Percentiles rank a stretch among this genome's conserved stretches.
phyloP scores from a whole-genome alignment of 2,113 vertebrate genomes.

The Mobula hypostoma region DNA sequence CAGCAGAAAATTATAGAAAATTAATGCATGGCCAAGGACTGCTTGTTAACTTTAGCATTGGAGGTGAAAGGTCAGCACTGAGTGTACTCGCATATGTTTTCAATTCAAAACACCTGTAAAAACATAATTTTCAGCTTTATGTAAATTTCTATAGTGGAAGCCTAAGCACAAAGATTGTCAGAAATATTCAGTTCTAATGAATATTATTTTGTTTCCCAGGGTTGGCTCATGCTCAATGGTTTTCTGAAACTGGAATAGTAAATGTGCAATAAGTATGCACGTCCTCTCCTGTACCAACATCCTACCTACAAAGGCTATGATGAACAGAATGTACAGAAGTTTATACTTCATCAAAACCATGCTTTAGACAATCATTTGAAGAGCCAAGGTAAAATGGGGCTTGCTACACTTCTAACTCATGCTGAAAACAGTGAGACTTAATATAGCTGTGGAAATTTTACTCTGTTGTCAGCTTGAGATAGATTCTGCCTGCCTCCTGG shows the following conservation, averaged over 20 bases:
- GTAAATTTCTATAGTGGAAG: conserved; percentile 15
- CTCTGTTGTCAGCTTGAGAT: not conserved
- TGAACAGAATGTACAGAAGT: not conserved
- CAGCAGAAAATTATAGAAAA: conserved; percentile 22
- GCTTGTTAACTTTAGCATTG: conserved; percentile 33
- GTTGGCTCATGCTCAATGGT: not conserved
- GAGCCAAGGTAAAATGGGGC: not conserved
- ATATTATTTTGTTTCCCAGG: conserved; percentile 7
- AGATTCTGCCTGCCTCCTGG: not conserved
- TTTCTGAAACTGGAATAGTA: conserved; percentile 14
- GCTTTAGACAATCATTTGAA: not conserved
- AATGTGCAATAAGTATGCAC: not conserved
- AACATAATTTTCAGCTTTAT: conserved; percentile 30
- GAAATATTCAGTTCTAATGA: conserved; percentile 23
- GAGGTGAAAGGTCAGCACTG: conserved; percentile 14
- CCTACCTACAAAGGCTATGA: not conserved
- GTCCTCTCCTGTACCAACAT: too few relatives aligned
- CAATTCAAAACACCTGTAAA: conserved; percentile 28
- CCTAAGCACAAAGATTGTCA: conserved; percentile 25
- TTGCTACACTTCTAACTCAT: not conserved
- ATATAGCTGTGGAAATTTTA: not conserved
- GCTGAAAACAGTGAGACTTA: not conserved
- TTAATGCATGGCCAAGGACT: conserved; percentile 30
- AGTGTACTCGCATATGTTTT: conserved; percentile 23
- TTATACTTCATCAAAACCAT: not conserved